Conservation (phyloP, 1,140 invertebrate species). For the Protaetia brevitarsis region DNA sequence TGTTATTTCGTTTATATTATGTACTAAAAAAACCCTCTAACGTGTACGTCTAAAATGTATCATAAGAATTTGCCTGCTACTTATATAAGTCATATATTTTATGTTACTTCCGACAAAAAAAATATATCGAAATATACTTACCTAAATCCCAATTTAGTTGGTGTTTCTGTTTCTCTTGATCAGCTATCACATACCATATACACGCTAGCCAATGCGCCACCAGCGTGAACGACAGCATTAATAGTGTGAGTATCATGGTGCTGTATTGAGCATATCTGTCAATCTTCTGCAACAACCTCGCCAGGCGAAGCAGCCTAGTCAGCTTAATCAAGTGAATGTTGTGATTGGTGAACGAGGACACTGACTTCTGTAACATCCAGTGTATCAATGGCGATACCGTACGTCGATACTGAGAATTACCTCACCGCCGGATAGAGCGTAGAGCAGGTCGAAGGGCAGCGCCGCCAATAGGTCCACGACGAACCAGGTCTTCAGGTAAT, state of each 20-base stretch:
- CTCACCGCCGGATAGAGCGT: constrained; percentile 80
- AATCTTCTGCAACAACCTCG: constrained; percentile 94
- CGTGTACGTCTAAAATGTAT: too few species aligned
- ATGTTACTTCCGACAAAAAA: neutral
- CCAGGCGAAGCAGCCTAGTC: constrained; percentile 85
- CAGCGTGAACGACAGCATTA: constrained; percentile 94
- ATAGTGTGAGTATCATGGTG: constrained; percentile 89
- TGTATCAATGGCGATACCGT: neutral
- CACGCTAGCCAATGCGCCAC: constrained; percentile 99
- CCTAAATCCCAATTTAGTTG: constrained; percentile 73
- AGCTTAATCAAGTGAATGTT: constrained; percentile 94
- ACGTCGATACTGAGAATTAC: constrained; percentile 52
- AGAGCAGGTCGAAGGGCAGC: constrained; percentile 94
- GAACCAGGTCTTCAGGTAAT: constrained; percentile 95
- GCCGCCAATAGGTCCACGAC: constrained; percentile 92
- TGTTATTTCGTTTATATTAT: too few species aligned
- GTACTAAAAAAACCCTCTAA: too few species aligned
- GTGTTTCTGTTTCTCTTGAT: constrained; percentile 74
- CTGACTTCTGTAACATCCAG: constrained; percentile 58
- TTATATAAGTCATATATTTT: too few species aligned
- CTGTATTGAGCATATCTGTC: constrained; percentile 97
- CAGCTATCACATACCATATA: constrained; percentile 97
- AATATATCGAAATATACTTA: constrained; percentile 50
- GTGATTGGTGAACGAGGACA: constrained; percentile 50
- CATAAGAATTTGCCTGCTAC: too few species aligned